Percentiles rank a stretch among this genome's conserved stretches.
Conservation (phyloP, 1,140 invertebrate species). For the Trichonephila clavata region DNA sequence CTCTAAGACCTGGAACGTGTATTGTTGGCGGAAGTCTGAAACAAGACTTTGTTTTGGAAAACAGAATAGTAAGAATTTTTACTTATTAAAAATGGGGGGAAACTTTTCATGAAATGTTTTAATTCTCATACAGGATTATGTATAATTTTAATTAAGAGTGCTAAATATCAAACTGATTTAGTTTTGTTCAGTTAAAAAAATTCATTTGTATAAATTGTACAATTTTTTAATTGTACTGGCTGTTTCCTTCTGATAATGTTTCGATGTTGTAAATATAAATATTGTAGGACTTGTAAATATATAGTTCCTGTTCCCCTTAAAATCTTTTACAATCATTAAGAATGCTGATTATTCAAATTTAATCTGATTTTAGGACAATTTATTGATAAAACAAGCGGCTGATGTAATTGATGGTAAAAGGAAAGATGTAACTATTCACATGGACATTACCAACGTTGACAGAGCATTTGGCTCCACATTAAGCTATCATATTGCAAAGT, state of each 20-base stretch:
- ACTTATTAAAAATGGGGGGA: not conserved
- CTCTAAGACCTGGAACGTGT: constrained; percentile 93
- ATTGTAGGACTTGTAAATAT: too few relatives aligned
- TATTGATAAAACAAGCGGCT: constrained; percentile 88
- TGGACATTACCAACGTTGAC: constrained; percentile 94
- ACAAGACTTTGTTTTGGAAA: constrained; percentile 95
- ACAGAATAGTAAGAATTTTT: constrained; percentile 84
- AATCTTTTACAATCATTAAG: not conserved
- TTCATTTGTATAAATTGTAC: too few relatives aligned
- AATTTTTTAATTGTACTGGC: too few relatives aligned
- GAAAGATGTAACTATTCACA: constrained; percentile 86
- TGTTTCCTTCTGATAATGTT: too few relatives aligned
- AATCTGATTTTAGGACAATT: constrained; percentile 85
- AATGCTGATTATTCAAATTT: not conserved
- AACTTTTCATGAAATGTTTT: too few relatives aligned
- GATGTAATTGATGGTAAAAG: constrained; percentile 86
- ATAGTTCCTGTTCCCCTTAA: not conserved
- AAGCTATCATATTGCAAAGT: constrained; percentile 96
- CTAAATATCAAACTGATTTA: too few relatives aligned
- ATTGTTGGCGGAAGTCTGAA: constrained; percentile 93
- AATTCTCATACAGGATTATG: too few relatives aligned
- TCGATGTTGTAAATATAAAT: too few relatives aligned
- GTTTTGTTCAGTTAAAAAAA: too few relatives aligned
- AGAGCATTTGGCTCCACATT: constrained; percentile 96
- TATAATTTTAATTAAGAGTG: too few relatives aligned